Evolutionary conservation across 1,140 invertebrate genomes (phyloP), one percentile per base, ranked within the genome.

Genomic region (Steinernema khuongi): DNA sequence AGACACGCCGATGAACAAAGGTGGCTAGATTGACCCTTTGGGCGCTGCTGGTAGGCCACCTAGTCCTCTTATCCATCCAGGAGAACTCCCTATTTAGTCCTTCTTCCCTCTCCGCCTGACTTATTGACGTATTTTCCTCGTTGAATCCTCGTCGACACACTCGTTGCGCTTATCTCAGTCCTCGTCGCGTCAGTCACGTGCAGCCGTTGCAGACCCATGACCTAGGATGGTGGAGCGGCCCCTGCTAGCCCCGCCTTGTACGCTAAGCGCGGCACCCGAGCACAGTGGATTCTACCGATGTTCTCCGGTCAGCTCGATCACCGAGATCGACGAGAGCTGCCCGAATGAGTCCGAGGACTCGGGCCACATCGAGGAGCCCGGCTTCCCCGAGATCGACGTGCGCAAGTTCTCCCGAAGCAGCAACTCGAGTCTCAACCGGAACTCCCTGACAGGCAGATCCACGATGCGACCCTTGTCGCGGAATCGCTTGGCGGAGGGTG

Each of bases 221-320:
- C 7, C 7, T 41, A 41, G n/a, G 36, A 41, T 41, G 36, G 36
- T 41, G 7, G 50, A 60, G 11, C 50, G 50, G 11, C 50, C 50
- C 14, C 50, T 60, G 4, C 50, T 60, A 14, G 50, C 19, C 4
- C 50, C 50, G 11, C 50, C 50, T 2, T n/a, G 11, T 22, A 22
- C 50, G 50, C 50, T 26, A 22, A 11, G 4, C 11, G 11, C 50
- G 50, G 7, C 26, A 22, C 4, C 11, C 28, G 68, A 4, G 70
- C 70, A 1, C 74, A 60, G n/a, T 33, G 22, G 0, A 28, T 75
- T 32, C 70, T 70, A 68, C 75, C 75, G 43, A 66, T 77, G 68
- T 41, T 77, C 22, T 2, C 41, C 43, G 2, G 41, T 43, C 19
- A 67, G 71, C 28, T 71, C 72, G 71, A 41, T 74, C 26, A 71